Base-by-base conservation (phyloP, 2,113 vertebrate species). In the Regulus satrapa region DNA sequence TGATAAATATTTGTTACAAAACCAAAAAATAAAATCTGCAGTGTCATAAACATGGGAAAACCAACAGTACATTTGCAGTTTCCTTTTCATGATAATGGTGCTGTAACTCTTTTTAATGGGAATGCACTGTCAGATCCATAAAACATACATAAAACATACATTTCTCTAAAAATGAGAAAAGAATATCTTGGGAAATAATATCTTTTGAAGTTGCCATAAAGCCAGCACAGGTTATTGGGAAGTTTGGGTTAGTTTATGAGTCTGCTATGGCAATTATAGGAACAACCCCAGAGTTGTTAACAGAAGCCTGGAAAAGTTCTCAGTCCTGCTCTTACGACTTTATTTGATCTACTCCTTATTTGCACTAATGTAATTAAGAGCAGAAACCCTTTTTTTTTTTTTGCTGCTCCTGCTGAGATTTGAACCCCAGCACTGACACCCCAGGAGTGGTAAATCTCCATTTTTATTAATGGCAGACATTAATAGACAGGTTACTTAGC, bases 31-130 rank as follows among this genome's bases (percentile, higher is more conserved):
- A 63, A 91, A 73, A 71, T 45, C 73, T 74, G 34, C 14, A 49
- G 18, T 56, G 11, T 61, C 76, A 66, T 71, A 96, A 96, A 81
- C 21, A 32, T 43, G 32, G 29, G 49, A 92, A 89, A 94, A 89
- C 49, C 75, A 92, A 78, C 13, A 46, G 58, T 23, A 87, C 36
- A 54, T 75, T 86, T 87, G 68, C 29, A 87, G 72, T 64, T 95
- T 91, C 28, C 79, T 94, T 86, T 79, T 92, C 87, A 84, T 61
- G 12, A 58, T 86, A 96, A 96, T 88, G 64, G n/a, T 67, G 85
- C 52, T 64, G 69, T 90, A 96, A 80, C 52, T 97, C 75, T 94
- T 76, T 79, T 87, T 94, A 97, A 97, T 74, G 79, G 77, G 87
- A 67, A 69, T n/a, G 64, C 58, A 66, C 62, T 81, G 89, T 94